These are phyloP conservation scores for Eledone cirrhosa DNA, from an alignment of 2,888 invertebrate species.

Conservation along the genomic window DNA sequence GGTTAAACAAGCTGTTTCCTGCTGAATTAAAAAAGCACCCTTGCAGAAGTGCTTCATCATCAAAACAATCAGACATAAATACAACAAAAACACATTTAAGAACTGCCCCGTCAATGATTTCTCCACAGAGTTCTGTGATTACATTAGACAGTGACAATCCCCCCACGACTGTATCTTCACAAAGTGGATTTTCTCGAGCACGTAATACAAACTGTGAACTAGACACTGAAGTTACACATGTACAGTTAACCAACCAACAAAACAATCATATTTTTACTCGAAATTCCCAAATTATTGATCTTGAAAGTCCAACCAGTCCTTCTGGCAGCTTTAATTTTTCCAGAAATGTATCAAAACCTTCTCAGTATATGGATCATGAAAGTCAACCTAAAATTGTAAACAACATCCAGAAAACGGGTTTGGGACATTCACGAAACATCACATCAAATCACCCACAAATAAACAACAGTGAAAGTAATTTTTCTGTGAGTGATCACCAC, in stretches of 20 bases:
- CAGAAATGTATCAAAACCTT: background rate
- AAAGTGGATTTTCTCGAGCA: background rate
- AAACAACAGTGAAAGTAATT: background rate
- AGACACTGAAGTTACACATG: no score
- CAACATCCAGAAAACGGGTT: background rate
- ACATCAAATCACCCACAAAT: constrained; percentile 4
- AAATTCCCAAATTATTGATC: constrained; percentile 9
- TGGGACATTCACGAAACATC: background rate
- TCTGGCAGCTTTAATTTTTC: background rate
- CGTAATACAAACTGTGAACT: background rate
- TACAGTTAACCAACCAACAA: no score
- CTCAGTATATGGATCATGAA: background rate
- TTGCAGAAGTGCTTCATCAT: background rate
- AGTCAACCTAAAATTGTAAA: background rate
- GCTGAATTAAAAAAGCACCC: background rate
- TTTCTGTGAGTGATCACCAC: no score
- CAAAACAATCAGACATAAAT: background rate
- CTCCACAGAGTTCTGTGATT: background rate
- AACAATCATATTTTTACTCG: background rate
- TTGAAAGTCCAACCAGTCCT: background rate
- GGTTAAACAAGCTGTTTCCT: background rate
- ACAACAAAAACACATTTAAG: background rate
- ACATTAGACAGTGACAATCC: constrained; percentile 14
- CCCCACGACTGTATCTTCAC: constrained; percentile 1
- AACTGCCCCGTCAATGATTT: background rate